Base-by-base conservation (phyloP, 2,888 invertebrate species). In the Amphipoea oculea region DNA sequence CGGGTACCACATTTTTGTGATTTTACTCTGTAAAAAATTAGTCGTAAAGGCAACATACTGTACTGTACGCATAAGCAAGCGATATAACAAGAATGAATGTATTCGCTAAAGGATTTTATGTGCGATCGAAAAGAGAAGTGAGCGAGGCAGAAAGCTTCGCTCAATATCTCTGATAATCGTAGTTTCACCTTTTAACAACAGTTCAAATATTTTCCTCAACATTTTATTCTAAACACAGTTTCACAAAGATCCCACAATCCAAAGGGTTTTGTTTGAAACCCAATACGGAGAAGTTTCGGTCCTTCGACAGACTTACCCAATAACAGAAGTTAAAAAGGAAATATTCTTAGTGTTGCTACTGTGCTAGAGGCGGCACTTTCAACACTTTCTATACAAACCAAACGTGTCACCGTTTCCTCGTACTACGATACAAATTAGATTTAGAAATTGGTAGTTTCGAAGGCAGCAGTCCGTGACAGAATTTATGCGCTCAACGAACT, bases 301-400 rank as follows among this genome's bases (percentile, higher is more conserved):
- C 54, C n/a, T 51, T 54, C 45, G 54, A 45, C 48, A 23, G 62
- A 75, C 29, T 70, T 42, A 51, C 75, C 51, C 69, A 73, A 78
- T 78, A 74, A 74, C 65, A 45, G 20, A 78, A 78, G 70, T 73
- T 77, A 40, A 79, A 74, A 71, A 51, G 45, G 23, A 82, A 77
- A 74, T 17, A 67, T 67, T 60, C 20, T 36, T n/a, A 71, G 11
- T 17, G 57, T 4, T n/a, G n/a, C 23, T 51, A 36, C 23, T 23
- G 29, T 6, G 14, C 36, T 51, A 23, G 48, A 69, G 29, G 69
- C 29, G 29, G 23, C 45, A 48, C 9, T 36, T 23, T 51, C 51
- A 70, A 14, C 14, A 23, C 2, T 51, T 70, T 23, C 14, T 70
- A 9, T 23, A 23, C 5, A 54, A 70, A 36, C 12, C 1, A 29